Evolutionary conservation across 2,113 vertebrate genomes (phyloP).

Genomic region (Charadrius vociferus): DNA sequence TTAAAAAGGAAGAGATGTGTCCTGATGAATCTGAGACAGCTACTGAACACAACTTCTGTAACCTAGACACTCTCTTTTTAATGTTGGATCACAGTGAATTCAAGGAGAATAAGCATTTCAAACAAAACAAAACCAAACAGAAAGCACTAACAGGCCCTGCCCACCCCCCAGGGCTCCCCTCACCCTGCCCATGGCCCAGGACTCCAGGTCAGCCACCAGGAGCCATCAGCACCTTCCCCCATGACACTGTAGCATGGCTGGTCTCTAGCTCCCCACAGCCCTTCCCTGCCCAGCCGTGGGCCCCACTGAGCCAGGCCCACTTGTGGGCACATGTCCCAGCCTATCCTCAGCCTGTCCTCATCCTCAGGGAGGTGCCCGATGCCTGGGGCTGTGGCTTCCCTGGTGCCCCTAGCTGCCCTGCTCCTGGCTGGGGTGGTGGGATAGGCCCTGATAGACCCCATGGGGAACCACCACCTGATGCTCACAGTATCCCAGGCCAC

Average conservation of each 20-base stretch:
- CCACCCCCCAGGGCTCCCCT: rapidly evolving
- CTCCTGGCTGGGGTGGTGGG: neutral
- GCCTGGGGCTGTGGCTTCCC: rapidly evolving
- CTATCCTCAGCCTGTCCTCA: rapidly evolving
- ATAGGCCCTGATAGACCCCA: rapidly evolving
- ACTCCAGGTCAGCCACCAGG: neutral
- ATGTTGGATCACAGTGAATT: neutral
- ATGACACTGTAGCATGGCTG: rapidly evolving
- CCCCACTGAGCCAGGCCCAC: rapidly evolving
- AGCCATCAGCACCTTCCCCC: rapidly evolving
- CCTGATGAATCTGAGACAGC: neutral
- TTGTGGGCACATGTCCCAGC: neutral
- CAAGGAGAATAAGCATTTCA: neutral
- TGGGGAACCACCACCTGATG: rapidly evolving
- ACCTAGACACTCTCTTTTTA: neutral
- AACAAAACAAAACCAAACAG: neutral
- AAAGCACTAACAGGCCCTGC: neutral
- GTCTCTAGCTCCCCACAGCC: neutral
- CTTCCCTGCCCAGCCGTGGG: neutral
- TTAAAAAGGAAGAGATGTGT: neutral
- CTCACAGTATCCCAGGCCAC: neutral
- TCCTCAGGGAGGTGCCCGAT: rapidly evolving
- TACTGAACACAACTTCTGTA: neutral
- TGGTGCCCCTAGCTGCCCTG: rapidly evolving
- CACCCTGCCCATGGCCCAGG: no score